These are phyloP conservation scores for Scrobipalpa atriplicella DNA, from an alignment of 2,888 invertebrate genomes.

Conservation along the genomic window DNA sequence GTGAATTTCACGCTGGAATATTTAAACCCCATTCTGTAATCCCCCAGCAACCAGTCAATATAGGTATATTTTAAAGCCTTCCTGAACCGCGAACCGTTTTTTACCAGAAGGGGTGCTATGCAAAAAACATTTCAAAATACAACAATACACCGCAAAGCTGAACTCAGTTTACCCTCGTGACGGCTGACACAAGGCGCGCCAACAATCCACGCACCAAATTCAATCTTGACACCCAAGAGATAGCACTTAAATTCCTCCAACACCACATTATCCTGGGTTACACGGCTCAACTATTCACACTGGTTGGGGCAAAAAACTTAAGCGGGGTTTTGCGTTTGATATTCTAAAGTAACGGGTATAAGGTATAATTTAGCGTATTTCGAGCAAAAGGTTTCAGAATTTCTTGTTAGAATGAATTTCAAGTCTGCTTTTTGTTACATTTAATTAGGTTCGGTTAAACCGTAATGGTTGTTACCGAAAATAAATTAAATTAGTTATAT, in stretches of 20 bases:
- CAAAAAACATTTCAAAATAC: slow-evolving; percentile 18
- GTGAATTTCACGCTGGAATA: neutral
- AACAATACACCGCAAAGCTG: slow-evolving; percentile 12
- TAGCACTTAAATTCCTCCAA: slow-evolving; percentile 39
- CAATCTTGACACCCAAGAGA: slow-evolving; percentile 26
- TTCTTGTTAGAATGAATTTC: slow-evolving; percentile 11
- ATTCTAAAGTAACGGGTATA: neutral
- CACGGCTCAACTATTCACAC: slow-evolving; percentile 22
- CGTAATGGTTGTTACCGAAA: neutral
- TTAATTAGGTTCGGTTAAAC: slow-evolving; percentile 9
- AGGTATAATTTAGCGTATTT: slow-evolving; percentile 8
- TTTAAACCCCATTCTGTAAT: neutral
- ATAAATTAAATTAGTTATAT: neutral
- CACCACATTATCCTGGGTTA: slow-evolving; percentile 20
- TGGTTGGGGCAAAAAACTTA: slow-evolving; percentile 16
- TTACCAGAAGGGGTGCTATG: slow-evolving; percentile 3
- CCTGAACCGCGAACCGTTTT: slow-evolving; percentile 1
- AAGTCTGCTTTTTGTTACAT: neutral
- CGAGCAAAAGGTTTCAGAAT: neutral
- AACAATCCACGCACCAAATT: neutral
- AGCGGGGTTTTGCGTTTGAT: neutral
- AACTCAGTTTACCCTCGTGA: slow-evolving; percentile 9
- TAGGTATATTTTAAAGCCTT: slow-evolving; percentile 4
- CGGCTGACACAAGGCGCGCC: slow-evolving; percentile 7
- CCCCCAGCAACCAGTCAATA: neutral